phyloP scores from a whole-genome alignment of 2,113 vertebrate genomes.

The Galbula dea region DNA sequence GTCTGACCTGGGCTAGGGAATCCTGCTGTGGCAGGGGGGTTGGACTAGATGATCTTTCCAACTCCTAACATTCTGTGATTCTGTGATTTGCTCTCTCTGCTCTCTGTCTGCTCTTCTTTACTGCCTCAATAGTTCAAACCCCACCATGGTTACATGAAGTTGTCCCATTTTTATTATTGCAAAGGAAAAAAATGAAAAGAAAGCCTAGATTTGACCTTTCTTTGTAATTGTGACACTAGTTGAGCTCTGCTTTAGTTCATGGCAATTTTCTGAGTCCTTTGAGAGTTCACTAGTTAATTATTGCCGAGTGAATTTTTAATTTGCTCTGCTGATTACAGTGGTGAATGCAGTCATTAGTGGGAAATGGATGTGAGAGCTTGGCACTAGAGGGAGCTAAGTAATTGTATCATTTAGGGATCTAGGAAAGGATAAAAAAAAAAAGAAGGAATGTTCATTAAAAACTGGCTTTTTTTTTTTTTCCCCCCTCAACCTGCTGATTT shows the following conservation, averaged over 20 bases:
- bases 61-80: too few relatives aligned
- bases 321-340: constrained; percentile 70
- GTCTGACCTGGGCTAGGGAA: too few relatives aligned
- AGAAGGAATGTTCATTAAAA: constrained; percentile 74
- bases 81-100: background rate
- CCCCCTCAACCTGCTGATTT: constrained; percentile 80
- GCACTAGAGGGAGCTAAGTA: constrained; percentile 97
- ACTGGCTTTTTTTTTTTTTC: constrained; percentile 67
- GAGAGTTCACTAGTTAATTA: constrained; percentile 75
- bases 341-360: constrained; percentile 57
- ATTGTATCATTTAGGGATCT: constrained; percentile 80
- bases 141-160: background rate
- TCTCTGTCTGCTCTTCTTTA: constrained; percentile 14
- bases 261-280: constrained; percentile 55
- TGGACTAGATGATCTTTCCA: too few relatives aligned
- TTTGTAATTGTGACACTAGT: constrained; percentile 47
- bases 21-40: too few relatives aligned
- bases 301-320: constrained; percentile 78
- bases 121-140: background rate
- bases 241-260: constrained; percentile 49
- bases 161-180: background rate
- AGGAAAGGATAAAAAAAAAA: background rate
- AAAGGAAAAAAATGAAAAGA: background rate
- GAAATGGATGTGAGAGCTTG: constrained; percentile 71
- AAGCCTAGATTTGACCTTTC: constrained; percentile 44